Evolutionary conservation across 2,888 invertebrate species (phyloP).

Genomic region (Epinotia ramella): DNA sequence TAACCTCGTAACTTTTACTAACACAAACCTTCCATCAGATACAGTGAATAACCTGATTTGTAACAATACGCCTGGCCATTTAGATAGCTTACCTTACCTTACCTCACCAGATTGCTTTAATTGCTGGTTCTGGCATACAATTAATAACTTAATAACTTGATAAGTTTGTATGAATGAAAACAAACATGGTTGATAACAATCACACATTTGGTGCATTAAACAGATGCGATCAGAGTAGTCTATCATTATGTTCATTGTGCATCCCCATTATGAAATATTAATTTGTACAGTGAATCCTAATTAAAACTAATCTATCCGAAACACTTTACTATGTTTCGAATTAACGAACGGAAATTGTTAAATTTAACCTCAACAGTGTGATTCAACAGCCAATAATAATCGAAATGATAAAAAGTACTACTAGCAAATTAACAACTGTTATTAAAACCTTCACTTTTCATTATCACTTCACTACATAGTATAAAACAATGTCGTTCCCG

Average conservation of each 20-base stretch:
- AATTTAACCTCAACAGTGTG: not conserved
- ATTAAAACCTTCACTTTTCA: too few relatives aligned
- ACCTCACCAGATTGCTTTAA: conserved; percentile 18
- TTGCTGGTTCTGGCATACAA: conserved; percentile 14
- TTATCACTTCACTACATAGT: too few relatives aligned
- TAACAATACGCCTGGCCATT: conserved; percentile 11
- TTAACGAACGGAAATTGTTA: conserved; percentile 9
- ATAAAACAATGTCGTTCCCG: too few relatives aligned
- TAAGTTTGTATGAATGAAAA: conserved; percentile 21
- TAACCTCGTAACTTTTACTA: not conserved
- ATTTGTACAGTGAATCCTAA: conserved; percentile 7
- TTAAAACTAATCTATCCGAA: conserved; percentile 25
- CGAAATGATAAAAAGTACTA: too few relatives aligned
- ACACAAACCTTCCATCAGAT: too few relatives aligned
- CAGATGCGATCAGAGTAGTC: conserved; percentile 15
- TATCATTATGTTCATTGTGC: not conserved
- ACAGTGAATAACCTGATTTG: not conserved
- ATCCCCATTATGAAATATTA: conserved; percentile 15
- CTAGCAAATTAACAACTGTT: not conserved
- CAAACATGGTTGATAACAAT: conserved; percentile 23
- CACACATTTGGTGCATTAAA: conserved; percentile 31
- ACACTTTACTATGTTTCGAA: not conserved
- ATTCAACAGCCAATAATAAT: not conserved
- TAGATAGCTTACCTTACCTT: not conserved
- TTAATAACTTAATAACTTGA: conserved; percentile 29